Conservation (phyloP, 2,113 vertebrate species). For the Crotalus horridus region DNA sequence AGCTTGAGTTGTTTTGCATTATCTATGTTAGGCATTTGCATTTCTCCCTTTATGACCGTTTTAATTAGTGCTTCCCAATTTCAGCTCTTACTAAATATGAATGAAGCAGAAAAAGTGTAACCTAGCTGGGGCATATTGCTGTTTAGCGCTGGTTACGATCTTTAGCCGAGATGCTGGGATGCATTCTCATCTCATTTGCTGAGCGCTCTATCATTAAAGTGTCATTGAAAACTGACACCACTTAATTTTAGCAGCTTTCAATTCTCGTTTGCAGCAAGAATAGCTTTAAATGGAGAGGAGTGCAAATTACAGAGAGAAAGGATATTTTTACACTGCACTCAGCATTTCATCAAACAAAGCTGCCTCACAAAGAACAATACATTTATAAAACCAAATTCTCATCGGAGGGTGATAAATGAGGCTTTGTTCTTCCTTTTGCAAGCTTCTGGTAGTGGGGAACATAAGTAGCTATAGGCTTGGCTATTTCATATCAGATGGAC, state of each 20-base stretch:
- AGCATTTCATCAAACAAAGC: constrained; percentile 88
- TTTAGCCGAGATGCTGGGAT: constrained; percentile 89
- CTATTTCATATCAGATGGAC: not conserved
- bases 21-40: constrained; percentile 28
- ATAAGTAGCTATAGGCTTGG: constrained; percentile 71
- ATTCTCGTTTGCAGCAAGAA: constrained; percentile 80
- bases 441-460: constrained; percentile 72
- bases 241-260: constrained; percentile 98
- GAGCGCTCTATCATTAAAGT: constrained; percentile 96
- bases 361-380: constrained; percentile 77
- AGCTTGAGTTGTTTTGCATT: constrained; percentile 40
- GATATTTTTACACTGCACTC: constrained; percentile 86
- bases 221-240: constrained; percentile 98
- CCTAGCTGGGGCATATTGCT: constrained; percentile 50
- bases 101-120: constrained; percentile 66
- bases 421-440: constrained; percentile 79
- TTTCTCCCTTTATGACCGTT: constrained; percentile 50
- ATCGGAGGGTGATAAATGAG: constrained; percentile 79
- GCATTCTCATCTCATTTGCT: constrained; percentile 87
- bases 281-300: constrained; percentile 77
- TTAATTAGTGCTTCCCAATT: constrained; percentile 62
- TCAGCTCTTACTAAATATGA: constrained; percentile 63
- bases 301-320: constrained; percentile 72
- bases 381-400: constrained; percentile 77
- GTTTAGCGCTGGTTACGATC: constrained; percentile 75